Conservation (phyloP, 2,113 vertebrate species). For the Daphoenositta chrysoptera region DNA sequence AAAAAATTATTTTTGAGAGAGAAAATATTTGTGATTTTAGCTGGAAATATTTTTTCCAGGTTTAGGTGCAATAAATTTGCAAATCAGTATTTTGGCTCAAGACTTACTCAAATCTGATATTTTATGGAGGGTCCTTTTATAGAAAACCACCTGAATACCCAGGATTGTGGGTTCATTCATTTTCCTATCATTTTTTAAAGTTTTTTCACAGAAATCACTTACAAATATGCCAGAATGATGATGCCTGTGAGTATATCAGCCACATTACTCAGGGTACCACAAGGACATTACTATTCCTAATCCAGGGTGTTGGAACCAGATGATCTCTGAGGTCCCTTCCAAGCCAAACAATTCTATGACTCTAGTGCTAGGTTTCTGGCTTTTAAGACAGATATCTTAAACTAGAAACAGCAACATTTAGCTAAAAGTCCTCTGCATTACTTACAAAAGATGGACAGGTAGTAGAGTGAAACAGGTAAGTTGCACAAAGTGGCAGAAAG, state of each 20-base stretch:
- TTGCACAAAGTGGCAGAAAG: neutral
- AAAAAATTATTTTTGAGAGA: neutral
- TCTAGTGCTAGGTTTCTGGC: neutral
- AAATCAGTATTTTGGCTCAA: neutral
- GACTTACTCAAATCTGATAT: neutral
- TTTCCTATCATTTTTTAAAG: neutral
- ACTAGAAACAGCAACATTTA: neutral
- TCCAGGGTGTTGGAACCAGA: neutral
- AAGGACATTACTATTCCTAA: neutral
- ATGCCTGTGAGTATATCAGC: neutral
- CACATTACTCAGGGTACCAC: neutral
- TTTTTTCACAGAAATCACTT: neutral
- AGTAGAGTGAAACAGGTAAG: neutral
- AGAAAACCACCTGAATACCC: neutral
- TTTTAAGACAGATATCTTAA: neutral
- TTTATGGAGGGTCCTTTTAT: neutral
- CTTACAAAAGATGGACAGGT: neutral
- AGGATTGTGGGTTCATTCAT: neutral
- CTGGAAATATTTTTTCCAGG: neutral
- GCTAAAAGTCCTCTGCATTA: neutral
- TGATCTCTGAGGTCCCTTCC: neutral
- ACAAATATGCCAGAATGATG: neutral
- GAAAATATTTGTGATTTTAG: neutral
- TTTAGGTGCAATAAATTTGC: neutral
- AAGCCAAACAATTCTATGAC: neutral